These are phyloP conservation scores for Campopleginae sp. DNA, from an alignment of 2,888 invertebrate species.

Conservation along the genomic window DNA sequence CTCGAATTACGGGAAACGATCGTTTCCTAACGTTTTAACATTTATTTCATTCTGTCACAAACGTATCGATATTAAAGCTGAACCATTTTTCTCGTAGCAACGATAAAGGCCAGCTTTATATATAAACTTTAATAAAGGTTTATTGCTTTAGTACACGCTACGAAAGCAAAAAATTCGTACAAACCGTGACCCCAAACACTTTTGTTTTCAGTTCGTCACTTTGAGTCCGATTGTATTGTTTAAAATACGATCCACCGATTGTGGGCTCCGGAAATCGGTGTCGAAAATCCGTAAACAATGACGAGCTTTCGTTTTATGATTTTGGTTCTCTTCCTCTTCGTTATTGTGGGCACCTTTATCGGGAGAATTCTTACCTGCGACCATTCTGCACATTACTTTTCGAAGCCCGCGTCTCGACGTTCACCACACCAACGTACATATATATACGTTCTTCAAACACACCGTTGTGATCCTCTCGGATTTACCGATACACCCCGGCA, in stretches of 20 bases:
- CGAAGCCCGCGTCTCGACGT: slow-evolving; percentile 14
- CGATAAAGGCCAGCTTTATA: not conserved
- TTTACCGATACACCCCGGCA: slow-evolving; percentile 65
- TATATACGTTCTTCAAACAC: slow-evolving; percentile 60
- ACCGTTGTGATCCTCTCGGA: slow-evolving; percentile 66
- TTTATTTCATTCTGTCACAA: slow-evolving; percentile 21
- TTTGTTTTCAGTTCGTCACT: not conserved
- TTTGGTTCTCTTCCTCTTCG: not conserved
- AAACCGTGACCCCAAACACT: not conserved
- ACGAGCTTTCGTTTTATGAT: not conserved
- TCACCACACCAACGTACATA: slow-evolving; percentile 24
- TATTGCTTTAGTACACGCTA: not conserved
- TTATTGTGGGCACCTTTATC: not conserved
- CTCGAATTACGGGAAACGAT: slow-evolving; percentile 79
- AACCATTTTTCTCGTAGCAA: not conserved
- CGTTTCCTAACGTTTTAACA: slow-evolving; percentile 66
- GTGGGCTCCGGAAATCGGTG: not conserved
- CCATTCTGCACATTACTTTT: slow-evolving; percentile 11
- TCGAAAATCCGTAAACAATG: not conserved
- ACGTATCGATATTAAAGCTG: not conserved
- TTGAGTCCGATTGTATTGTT: not conserved
- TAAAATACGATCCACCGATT: not conserved
- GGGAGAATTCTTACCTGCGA: not conserved
- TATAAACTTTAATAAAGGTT: too few relatives aligned
- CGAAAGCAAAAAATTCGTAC: not conserved